Base-by-base conservation (phyloP, 2,888 invertebrate species). In the Xestoiulus laeticollis region DNA sequence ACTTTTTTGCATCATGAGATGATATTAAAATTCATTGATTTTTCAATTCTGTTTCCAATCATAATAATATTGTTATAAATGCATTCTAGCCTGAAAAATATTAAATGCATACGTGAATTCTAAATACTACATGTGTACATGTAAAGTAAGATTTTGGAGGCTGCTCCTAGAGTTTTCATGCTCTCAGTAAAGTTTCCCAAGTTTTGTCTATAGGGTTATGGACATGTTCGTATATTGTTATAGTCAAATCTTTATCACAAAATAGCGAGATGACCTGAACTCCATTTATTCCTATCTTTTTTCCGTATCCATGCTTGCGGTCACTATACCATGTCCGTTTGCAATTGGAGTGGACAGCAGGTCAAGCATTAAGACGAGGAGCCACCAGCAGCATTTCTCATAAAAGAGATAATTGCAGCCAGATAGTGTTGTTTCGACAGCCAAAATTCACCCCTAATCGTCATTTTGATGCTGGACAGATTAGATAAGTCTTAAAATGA, bases 381-480 rank as follows among this genome's bases (percentile, higher is more conserved):
- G 78, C 78, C 78, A 78, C 30, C 78, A 78, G 30, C 78, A 30
- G 78, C 78, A 78, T 78, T 78, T 78, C 78, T 78, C 78, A 78
- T 78, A 78, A 78, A 78, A 78, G 68, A 68, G 78, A 78, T 78
- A 78, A 78, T 78, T 78, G 30, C 78, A 30, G 30, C 78, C 78
- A 78, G 78, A 78, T 78, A 78, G 78, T 78, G 78, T 78, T 78
- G 78, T 78, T 78, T 78, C 78, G 78, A 30, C 78, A 78, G 78
- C 78, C 78, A 30, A 78, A 78, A 78, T 78, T 78, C 78, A 78
- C 78, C 78, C 38, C 78, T 78, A 30, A 78, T 32, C 78, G 78
- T 32, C 30, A 30, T 78, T 78, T 78, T 78, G 78, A 78, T 78
- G 78, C 16, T 30, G 78, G 78, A 26, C 16, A 30, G 78, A 78